Evolutionary conservation across 1,140 invertebrate genomes (phyloP), one percentile per base, ranked within the genome.

Genomic region (Aphidius gifuensis): DNA sequence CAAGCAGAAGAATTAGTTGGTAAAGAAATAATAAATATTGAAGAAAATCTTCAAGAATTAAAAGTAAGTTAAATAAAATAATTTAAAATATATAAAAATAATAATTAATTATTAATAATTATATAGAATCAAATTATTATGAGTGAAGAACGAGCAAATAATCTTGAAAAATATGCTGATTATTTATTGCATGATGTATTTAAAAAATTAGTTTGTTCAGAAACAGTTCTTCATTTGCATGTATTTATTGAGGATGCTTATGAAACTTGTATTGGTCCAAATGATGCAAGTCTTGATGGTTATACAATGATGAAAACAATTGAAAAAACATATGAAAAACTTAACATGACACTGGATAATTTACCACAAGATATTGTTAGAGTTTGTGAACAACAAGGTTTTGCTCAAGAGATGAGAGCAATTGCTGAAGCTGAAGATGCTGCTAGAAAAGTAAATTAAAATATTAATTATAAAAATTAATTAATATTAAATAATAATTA

Each of bases 211-310:
- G 76, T 88, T 3, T 83, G 84, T 40, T 85, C 85, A 58, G 82
- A 84, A 11, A 77, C 80, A 8, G 82, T 84, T 8, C 71, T 88
- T 6, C 83, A 83, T 64, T 68, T 88, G 53, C 80, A 83, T 68
- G 83, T 87, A 53, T 86, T 84, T 68, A 78, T 88, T 23, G 85
- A 88, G 69, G 86, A 86, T 58, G 82, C 87, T 9, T 90, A 87
- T 68, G 85, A 88, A 69, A 81, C 81, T 64, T 78, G 86, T 45
- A 81, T 88, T 61, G 84, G 74, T 58, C 77, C 77, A 64, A 87
- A 82, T 71, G 84, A 84, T 66, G 82, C 68, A 62, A 79, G 81
- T 62, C 78, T 83, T 54, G 83, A 77, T 66, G 78, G 74, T 55
- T 84, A 75, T 67, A 77, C 74, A 66, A 88, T 85, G 79, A 85